These are phyloP conservation scores for Indri indri DNA, from an alignment of 2,113 vertebrate genomes.

Conservation along the genomic window DNA sequence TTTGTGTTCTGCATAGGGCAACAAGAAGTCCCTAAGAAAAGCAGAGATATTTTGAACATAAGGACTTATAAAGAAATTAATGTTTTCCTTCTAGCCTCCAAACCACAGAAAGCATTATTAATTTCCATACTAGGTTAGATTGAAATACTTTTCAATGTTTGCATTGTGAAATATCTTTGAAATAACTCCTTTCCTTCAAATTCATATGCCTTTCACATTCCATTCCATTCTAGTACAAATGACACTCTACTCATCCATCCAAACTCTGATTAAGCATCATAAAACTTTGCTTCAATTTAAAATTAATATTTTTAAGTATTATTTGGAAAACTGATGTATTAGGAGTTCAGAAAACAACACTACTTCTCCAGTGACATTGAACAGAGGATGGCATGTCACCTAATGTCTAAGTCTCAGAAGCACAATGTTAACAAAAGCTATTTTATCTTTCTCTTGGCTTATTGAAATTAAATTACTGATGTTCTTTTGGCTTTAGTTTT, in stretches of 20 bases:
- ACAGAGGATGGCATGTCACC: too few species aligned
- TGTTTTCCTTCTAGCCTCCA: not conserved
- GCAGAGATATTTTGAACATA: not conserved
- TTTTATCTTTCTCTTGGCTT: not conserved
- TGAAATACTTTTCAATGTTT: not conserved
- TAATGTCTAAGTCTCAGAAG: not conserved
- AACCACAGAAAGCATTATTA: not conserved
- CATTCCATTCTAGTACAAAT: not conserved
- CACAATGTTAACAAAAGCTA: not conserved
- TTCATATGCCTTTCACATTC: not conserved
- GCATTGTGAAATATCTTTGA: not conserved
- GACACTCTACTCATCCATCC: not conserved
- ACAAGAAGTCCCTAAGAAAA: not conserved
- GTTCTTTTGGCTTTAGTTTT: not conserved
- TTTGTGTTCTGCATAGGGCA: not conserved
- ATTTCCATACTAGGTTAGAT: not conserved
- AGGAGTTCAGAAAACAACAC: not conserved
- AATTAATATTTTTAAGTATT: not conserved
- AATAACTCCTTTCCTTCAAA: constrained; percentile 35
- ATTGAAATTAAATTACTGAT: not conserved
- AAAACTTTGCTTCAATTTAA: not conserved
- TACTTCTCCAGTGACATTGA: not conserved
- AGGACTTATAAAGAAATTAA: not conserved
- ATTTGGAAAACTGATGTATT: not conserved
- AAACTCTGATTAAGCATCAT: not conserved